phyloP scores from a whole-genome alignment of 2,113 vertebrate genomes.

The Rhodinocichla rosea region DNA sequence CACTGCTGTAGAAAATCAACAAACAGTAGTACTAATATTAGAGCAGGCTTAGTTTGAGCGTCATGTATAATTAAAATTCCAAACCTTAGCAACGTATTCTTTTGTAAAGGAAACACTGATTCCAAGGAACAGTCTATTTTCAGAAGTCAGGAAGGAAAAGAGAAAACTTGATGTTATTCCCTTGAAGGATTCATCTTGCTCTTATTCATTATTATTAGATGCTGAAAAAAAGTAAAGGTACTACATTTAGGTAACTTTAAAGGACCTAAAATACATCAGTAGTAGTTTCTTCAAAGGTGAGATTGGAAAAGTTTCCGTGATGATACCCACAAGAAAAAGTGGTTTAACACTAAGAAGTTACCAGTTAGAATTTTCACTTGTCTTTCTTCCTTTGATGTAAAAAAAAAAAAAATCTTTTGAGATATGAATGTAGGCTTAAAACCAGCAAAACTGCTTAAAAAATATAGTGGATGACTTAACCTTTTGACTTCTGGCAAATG shows the following conservation, averaged over 20 bases:
- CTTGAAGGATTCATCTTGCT: background rate
- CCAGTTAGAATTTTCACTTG: constrained; percentile 3
- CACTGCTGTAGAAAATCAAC: background rate
- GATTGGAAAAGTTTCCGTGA: background rate
- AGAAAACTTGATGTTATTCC: background rate
- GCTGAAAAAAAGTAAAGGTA: background rate
- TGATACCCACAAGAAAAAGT: background rate
- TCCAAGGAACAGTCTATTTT: background rate
- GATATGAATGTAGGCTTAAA: background rate
- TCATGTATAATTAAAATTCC: background rate
- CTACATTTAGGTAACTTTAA: background rate
- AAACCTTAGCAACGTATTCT: background rate
- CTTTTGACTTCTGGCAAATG: background rate
- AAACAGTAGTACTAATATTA: background rate
- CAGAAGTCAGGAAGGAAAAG: background rate
- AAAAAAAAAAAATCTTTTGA: background rate
- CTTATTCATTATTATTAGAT: constrained; percentile 2
- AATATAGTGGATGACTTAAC: background rate
- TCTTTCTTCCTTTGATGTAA: constrained; percentile 33
- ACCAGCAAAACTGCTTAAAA: background rate
- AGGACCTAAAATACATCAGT: constrained; percentile 18
- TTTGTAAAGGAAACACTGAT: background rate
- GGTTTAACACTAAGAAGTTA: background rate
- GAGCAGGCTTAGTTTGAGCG: background rate
- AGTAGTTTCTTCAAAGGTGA: constrained; percentile 40